Conservation (phyloP, 2,888 invertebrate species). For the Stramonita haemastoma region DNA sequence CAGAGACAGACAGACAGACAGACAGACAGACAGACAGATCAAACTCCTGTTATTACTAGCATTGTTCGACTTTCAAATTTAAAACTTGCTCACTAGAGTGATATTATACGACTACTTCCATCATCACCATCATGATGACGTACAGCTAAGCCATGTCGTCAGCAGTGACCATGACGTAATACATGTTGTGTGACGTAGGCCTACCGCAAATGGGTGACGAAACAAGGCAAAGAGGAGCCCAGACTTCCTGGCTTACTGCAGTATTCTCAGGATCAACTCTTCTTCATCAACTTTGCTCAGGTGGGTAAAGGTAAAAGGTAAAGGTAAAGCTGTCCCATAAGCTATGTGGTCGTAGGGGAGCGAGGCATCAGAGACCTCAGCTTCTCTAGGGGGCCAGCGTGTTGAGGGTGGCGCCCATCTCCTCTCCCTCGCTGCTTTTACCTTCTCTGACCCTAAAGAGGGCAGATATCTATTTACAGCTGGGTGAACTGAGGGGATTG, state of each 20-base stretch:
- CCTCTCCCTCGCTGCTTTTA: too few relatives aligned
- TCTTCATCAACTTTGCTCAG: conserved; percentile 81
- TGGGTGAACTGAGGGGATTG: too few relatives aligned
- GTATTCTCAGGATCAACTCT: conserved; percentile 76
- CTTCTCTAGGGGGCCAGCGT: too few relatives aligned
- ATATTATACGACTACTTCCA: background rate
- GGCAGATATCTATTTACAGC: too few relatives aligned
- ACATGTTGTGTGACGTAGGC: conserved; percentile 71
- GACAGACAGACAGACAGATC: background rate
- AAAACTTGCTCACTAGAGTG: background rate
- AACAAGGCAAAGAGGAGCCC: conserved; percentile 75
- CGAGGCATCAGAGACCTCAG: too few relatives aligned
- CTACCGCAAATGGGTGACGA: conserved; percentile 51
- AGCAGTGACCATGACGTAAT: background rate
- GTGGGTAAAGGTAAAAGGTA: conserved; percentile 52
- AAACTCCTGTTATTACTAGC: background rate
- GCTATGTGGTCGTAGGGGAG: too few relatives aligned
- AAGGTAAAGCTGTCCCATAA: too few relatives aligned
- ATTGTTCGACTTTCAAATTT: background rate
- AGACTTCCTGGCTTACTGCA: conserved; percentile 80
- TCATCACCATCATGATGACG: background rate
- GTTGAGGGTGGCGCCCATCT: too few relatives aligned
- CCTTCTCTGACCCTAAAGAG: too few relatives aligned
- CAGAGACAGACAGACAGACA: conserved; percentile 27
- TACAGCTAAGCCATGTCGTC: background rate